phyloP scores from a whole-genome alignment of 2,888 invertebrate genomes.

The Sipha maydis region DNA sequence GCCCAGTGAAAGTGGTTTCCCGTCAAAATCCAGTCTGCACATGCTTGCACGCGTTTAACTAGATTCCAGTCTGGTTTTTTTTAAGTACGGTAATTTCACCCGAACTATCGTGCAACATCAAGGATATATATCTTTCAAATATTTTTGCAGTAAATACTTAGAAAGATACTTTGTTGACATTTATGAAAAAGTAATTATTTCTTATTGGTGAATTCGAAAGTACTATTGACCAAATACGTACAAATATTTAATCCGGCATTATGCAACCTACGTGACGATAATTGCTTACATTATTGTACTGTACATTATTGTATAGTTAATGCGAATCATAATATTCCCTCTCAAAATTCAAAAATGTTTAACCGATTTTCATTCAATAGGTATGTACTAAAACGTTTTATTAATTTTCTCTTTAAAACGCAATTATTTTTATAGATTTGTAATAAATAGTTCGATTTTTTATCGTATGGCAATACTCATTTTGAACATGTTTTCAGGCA shows the following conservation, averaged over 20 bases:
- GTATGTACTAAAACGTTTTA: too few species aligned
- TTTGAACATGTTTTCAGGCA: background rate
- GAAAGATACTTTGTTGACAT: conserved; percentile 12
- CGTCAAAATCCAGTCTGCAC: conserved; percentile 37
- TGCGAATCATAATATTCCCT: background rate
- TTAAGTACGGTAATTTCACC: conserved; percentile 39
- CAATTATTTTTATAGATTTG: background rate
- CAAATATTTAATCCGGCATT: background rate
- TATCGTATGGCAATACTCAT: background rate
- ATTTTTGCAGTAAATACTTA: background rate
- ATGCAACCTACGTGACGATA: background rate
- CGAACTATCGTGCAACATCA: background rate
- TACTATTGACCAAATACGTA: background rate
- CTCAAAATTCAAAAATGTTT: background rate
- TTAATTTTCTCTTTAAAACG: background rate
- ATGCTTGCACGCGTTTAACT: background rate
- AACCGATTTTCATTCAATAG: background rate
- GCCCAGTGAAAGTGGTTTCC: conserved; percentile 52
- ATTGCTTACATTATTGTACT: background rate
- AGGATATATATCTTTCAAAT: conserved; percentile 1
- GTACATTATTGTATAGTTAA: too few species aligned
- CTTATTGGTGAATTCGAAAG: conserved; percentile 19
- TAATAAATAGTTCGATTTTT: background rate
- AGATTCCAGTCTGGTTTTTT: conserved; percentile 40
- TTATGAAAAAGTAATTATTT: conserved; percentile 21